Evolutionary conservation across 1,140 invertebrate species (phyloP), one percentile per base, ranked within the genome.

Genomic region (Aphelenchoides fujianensis): DNA sequence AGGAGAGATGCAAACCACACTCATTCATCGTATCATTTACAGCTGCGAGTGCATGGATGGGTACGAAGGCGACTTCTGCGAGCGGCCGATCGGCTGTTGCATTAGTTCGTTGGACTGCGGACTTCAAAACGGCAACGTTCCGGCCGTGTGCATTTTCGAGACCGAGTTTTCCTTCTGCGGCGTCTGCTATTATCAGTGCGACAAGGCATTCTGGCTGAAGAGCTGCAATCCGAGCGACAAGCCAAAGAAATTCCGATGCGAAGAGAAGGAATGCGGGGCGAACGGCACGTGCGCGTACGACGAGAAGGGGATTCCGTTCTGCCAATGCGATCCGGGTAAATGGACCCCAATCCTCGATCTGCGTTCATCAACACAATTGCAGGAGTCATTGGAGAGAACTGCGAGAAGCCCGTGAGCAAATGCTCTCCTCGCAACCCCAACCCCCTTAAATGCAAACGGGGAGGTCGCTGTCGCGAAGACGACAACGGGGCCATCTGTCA

Each of bases 321-420:
- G 55, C 19, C 5, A n/a, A n/a, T n/a, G n/a, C n/a, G n/a, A n/a
- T n/a, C n/a, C n/a, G n/a, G n/a, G n/a, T n/a, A n/a, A n/a, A n/a
- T n/a, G n/a, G n/a, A n/a, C n/a, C n/a, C n/a, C n/a, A n/a, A n/a
- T n/a, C n/a, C n/a, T n/a, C n/a, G n/a, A n/a, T n/a, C n/a, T n/a
- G n/a, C n/a, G n/a, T n/a, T n/a, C n/a, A n/a, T n/a, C n/a, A n/a
- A n/a, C n/a, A n/a, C n/a, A n/a, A n/a, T n/a, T n/a, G n/a, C n/a
- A n/a, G n/a, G n/a, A n/a, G n/a, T n/a, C 23, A 59, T 59, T 59
- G 55, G 55, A 16, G 55, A 59, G 34, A 59, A 59, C 5, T 59
- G 55, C 23, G 55, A 59, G 23, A 59, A 59, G 55, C 5, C 28
- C 12, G 7, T 59, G 23, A 59, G 55, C 34, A 5, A 32, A 19